Conservation (phyloP, 1,140 invertebrate species). For the Drosophila yakuba region DNA sequence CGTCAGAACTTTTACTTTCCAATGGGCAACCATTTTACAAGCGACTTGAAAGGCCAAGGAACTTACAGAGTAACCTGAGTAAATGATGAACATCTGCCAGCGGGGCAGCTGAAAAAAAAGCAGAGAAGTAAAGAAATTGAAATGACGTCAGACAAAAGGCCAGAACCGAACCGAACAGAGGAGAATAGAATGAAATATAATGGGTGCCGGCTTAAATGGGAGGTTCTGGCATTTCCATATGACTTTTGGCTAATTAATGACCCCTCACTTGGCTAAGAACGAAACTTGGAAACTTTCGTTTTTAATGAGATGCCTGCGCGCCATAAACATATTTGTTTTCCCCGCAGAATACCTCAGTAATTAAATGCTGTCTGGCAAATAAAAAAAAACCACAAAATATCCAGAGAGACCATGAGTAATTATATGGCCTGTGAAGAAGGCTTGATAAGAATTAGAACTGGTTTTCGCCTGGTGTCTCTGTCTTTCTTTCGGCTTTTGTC, state of each 20-base stretch:
- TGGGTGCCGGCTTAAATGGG: conserved; percentile 41
- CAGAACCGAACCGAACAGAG: conserved; percentile 2
- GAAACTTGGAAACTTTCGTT: conserved; percentile 79
- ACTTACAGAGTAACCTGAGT: conserved; percentile 4
- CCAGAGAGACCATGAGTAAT: conserved; percentile 63
- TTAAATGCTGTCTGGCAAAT: conserved; percentile 51
- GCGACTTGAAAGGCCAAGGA: conserved; percentile 40
- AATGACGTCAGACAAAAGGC: conserved; percentile 24
- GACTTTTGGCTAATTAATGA: conserved; percentile 69
- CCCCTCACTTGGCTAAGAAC: conserved; percentile 39
- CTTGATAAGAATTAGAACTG: conserved; percentile 81
- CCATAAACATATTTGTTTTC: conserved; percentile 54
- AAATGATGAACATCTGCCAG: conserved; percentile 18
- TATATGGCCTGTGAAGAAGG: conserved; percentile 72
- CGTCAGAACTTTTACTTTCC: conserved; percentile 54
- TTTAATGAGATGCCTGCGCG: conserved; percentile 69
- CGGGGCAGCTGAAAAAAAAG: conserved; percentile 17
- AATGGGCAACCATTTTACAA: conserved; percentile 2
- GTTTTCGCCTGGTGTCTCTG: conserved; percentile 36
- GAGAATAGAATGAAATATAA: conserved; percentile 20
- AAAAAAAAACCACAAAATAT: neutral
- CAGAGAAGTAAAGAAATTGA: conserved; percentile 30
- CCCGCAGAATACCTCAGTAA: conserved; percentile 63
- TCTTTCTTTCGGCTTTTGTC: conserved; percentile 28
- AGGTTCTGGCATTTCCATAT: conserved; percentile 53